A percentile compares a stretch with the other conserved stretches of the same genome.
Evolutionary conservation across 2,888 invertebrate genomes (phyloP).

Genomic region (Drosophila glabriapex): DNA sequence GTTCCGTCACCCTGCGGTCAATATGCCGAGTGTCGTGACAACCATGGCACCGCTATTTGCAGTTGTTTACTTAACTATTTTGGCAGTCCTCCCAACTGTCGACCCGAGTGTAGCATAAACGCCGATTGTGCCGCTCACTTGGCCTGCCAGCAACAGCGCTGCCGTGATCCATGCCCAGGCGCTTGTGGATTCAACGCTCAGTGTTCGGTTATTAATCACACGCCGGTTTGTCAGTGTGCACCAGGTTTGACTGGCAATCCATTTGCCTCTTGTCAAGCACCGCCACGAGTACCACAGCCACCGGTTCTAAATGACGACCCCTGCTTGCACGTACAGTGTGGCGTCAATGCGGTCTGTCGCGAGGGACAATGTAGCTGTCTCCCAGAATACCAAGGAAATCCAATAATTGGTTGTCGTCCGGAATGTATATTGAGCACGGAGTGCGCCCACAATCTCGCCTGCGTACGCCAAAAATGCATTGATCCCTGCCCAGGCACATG

Average conservation of each 20-base stretch:
- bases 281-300: conserved; percentile 76
- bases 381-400: conserved; percentile 88
- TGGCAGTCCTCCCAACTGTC: conserved; percentile 90
- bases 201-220: conserved; percentile 89
- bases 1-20: conserved; percentile 91
- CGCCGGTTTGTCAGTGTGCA: conserved; percentile 89
- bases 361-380: conserved; percentile 90
- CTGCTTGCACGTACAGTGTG: conserved; percentile 91
- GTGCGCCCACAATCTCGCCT: conserved; percentile 88
- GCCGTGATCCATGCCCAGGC: conserved; percentile 90
- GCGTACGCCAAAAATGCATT: conserved; percentile 89
- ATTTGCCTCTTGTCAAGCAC: conserved; percentile 88
- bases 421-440: conserved; percentile 90
- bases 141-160: conserved; percentile 90
- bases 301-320: conserved; percentile 86
- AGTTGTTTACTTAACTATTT: conserved; percentile 88
- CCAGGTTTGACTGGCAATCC: conserved; percentile 89
- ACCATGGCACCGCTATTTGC: conserved; percentile 88
- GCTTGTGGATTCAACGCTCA: conserved; percentile 89
- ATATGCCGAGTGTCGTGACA: conserved; percentile 89
- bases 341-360: conserved; percentile 89
- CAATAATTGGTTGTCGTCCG: conserved; percentile 89
- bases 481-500: conserved; percentile 91
- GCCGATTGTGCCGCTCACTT: conserved; percentile 89
- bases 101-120: conserved; percentile 90